phyloP scores from a whole-genome alignment of 1,140 invertebrate species.

The Dendrolimus punctatus region DNA sequence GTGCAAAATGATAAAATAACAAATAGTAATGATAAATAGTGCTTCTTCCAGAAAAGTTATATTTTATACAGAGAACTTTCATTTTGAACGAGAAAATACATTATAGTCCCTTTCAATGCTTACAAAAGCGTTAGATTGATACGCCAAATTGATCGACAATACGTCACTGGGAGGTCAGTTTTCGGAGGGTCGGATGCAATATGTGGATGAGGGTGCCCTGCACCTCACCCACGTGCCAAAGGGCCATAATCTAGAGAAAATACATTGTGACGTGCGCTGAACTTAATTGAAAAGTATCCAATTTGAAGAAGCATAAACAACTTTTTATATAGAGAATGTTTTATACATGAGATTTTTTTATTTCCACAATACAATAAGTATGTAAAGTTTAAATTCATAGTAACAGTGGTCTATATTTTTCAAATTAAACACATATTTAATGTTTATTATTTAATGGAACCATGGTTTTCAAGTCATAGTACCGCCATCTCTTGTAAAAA shows the following conservation, averaged over 20 bases:
- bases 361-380: too few relatives aligned
- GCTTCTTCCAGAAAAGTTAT: not conserved
- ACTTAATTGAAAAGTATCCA: constrained; percentile 55
- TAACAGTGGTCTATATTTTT: too few relatives aligned
- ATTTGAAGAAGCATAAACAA: constrained; percentile 7
- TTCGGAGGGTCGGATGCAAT: constrained; percentile 42
- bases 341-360: too few relatives aligned
- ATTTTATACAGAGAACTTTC: not conserved
- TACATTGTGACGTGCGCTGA: constrained; percentile 38
- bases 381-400: too few relatives aligned
- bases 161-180: constrained; percentile 37
- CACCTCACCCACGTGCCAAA: constrained; percentile 39
- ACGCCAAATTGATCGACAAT: constrained; percentile 53
- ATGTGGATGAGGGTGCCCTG: constrained; percentile 33
- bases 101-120: too few relatives aligned
- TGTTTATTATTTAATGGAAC: too few relatives aligned
- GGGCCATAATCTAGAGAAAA: constrained; percentile 54
- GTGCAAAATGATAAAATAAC: too few relatives aligned
- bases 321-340: too few relatives aligned
- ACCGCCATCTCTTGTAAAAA: too few relatives aligned
- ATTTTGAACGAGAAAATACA: not conserved
- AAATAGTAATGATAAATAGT: too few relatives aligned
- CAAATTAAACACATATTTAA: too few relatives aligned
- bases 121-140: constrained; percentile 29
- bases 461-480: too few relatives aligned